Base-by-base conservation (phyloP, 2,797 vertebrate genomes). In the Myotis planiceps region DNA sequence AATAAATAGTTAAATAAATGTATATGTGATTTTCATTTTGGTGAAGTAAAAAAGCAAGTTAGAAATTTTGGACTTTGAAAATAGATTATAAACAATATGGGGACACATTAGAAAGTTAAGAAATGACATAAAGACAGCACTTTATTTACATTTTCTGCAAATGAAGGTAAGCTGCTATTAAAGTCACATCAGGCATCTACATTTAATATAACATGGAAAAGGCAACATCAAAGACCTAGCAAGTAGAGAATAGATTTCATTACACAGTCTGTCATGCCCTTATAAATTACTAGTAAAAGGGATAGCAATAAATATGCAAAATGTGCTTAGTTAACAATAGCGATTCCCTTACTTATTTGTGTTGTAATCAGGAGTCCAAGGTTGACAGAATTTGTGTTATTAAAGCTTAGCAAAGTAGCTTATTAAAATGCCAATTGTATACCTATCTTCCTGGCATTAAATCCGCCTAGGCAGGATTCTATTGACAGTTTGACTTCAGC, bases 341-440 rank as follows among this genome's bases (percentile, higher is more conserved):
- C 10, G 29, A 74, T 88, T 97, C 95, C 72, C 49, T 96, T 37
- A 29, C 37, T 95, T 94, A 69, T 92, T 84, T 93, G 75, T 94
- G 55, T 92, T 97, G 96, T 87, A 96, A 91, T 95, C 60, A 95
- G 88, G 71, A 58, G 39, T 93, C 39, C 27, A 58, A 91, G 82
- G 71, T 96, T 95, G 96, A 95, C 79, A 95, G 92, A 97, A 92
- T 79, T 89, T 87, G 32, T 88, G 27, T 94, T 91, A 92, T 91
- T 95, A 95, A 94, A 94, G 74, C 92, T 95, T 92, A 96, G 60
- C 90, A 88, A 92, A 96, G 60, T 89, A 92, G 74, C 80, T 97
- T 96, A 94, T 81, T 71, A 32, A 97, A 97, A 95, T 96, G 94
- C 63, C 95, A 97, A 96, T 95, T 91, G 92, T 94, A 37, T 75